Conservation (phyloP, 1,140 invertebrate species). For the Sminthurinus signatus region DNA sequence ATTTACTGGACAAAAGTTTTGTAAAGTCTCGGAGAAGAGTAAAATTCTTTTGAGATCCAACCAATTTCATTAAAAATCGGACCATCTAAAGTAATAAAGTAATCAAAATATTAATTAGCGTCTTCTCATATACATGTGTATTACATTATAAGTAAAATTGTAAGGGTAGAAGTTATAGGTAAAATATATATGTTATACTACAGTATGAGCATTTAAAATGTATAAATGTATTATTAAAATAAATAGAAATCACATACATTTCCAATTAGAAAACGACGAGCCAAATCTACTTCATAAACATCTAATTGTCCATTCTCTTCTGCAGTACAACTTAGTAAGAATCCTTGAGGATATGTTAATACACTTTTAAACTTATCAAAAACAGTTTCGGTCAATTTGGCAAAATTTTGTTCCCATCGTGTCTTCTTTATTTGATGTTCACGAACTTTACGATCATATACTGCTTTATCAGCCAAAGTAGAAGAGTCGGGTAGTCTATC, state of each 20-base stretch:
- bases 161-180: too few relatives aligned
- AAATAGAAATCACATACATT: slow-evolving; percentile 1
- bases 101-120: not conserved
- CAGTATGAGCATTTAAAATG: not conserved
- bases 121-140: too few relatives aligned
- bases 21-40: not conserved
- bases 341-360: not conserved
- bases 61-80: slow-evolving; percentile 5
- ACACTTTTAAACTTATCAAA: not conserved
- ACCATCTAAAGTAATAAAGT: not conserved
- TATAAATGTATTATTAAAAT: not conserved
- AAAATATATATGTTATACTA: not conserved
- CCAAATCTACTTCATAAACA: not conserved
- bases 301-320: not conserved
- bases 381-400: not conserved
- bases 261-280: not conserved
- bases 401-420: slow-evolving; percentile 25
- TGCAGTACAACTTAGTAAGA: not conserved
- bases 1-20: not conserved
- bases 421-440: slow-evolving; percentile 12
- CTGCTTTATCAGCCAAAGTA: slow-evolving; percentile 18
- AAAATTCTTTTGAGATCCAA: not conserved
- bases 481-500: not conserved
- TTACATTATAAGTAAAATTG: too few relatives aligned
- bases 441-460: slow-evolving; percentile 20